phyloP scores from a whole-genome alignment of 37 sponge, comb jelly and placozoan genomes.

The Aphrocallistes beatrix region DNA sequence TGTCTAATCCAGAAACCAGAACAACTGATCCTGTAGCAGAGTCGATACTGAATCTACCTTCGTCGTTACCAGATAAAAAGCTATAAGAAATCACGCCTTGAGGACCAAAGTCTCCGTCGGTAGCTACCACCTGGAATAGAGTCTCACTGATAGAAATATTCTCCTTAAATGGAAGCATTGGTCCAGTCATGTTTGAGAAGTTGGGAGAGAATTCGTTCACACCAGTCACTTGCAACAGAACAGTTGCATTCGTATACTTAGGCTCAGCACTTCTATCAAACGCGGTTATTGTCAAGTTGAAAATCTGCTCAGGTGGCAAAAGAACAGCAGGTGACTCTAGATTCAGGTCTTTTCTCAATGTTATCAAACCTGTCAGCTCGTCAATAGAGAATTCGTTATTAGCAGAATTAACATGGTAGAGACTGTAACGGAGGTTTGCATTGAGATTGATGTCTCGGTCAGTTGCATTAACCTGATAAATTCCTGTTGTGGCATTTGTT shows the following conservation, averaged over 20 bases:
- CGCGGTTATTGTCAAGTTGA: slow-evolving; percentile 16
- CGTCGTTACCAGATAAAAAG: not conserved
- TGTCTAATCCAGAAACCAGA: not conserved
- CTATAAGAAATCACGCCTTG: not conserved
- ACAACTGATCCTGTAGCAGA: not conserved
- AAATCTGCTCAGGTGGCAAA: not conserved
- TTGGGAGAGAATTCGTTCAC: slow-evolving; percentile 1
- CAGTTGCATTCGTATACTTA: not conserved
- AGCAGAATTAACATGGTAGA: not conserved
- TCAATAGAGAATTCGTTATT: not conserved
- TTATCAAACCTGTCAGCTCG: not conserved
- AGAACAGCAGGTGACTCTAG: not conserved
- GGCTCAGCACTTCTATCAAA: not conserved
- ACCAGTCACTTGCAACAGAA: not conserved
- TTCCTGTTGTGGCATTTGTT: not conserved
- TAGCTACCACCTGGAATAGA: not conserved
- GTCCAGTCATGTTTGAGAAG: not conserved
- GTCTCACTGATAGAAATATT: not conserved
- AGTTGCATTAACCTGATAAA: not conserved
- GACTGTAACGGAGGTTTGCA: not conserved
- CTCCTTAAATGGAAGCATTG: not conserved
- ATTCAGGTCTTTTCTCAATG: not conserved
- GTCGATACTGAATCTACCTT: not conserved
- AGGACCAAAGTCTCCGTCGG: slow-evolving; percentile 20
- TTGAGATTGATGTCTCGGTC: slow-evolving; percentile 1